Evolutionary conservation across 2,113 vertebrate genomes (phyloP), one percentile per base, ranked within the genome.

Genomic region (Oncorhynchus keta): DNA sequence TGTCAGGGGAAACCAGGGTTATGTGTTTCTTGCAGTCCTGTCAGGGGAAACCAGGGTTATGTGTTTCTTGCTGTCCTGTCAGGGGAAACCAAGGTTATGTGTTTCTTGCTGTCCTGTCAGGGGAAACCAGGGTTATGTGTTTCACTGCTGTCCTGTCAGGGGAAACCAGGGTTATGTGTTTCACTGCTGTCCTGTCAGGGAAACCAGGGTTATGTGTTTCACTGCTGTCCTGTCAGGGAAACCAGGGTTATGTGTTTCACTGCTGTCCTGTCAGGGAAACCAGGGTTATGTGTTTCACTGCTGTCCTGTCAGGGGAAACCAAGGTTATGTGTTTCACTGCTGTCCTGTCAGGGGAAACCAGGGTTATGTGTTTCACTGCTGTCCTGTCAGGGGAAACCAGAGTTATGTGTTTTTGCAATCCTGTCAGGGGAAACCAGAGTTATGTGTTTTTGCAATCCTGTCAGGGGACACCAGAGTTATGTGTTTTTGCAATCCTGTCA

Each of bases 401-500:
- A 0, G 20, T 35, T 0, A 8, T 0, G 35, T 8, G 35, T 35
- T 35, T 6, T 1, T 35, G 6, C 35, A 2, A 6, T 30, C 0
- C 30, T 4, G 3, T 30, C 30, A 59, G 57, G 6, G 30, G 30
- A 30, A 30, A 30, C 30, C 4, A 20, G 18, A 2, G 2, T 18
- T 4, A 59, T 3, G 30, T 30, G 57, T 59, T 59, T 1, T 1
- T 12, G 51, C 11, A 18, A 12, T 35, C 3, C 22, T 32, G n/a
- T 59, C 9, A 18, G 26, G 26, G 70, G 26, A 59, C 4, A 39
- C 57, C n/a, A 13, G 57, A 7, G 57, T 18, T 5, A 61, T 8
- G n/a, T 61, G 20, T 61, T 61, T 5, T 20, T 12, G 65, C 11
- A 18, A 13, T 20, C 4, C 13, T 59, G 22, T 59, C 6, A 7